A percentile compares a stretch with the other conserved stretches of the same genome.
Conservation (phyloP, 2,888 invertebrate genomes). For the Dromius quadrimaculatus region DNA sequence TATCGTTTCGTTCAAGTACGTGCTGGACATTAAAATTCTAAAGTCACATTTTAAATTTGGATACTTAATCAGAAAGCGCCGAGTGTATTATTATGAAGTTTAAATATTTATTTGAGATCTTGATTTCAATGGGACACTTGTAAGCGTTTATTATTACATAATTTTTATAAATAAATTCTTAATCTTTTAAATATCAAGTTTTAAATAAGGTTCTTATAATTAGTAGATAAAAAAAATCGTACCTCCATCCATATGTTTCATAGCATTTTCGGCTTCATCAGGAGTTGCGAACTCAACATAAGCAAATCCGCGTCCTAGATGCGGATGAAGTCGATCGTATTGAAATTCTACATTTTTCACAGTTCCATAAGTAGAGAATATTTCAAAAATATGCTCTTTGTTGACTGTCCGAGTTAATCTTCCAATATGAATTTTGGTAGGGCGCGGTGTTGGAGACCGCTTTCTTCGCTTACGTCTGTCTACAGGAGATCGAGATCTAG, state of each 20-base stretch:
- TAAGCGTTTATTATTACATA: no score
- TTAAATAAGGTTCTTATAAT: no score
- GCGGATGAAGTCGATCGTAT: slow-evolving; percentile 87
- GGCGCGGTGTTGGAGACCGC: slow-evolving; percentile 90
- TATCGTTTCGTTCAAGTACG: no score
- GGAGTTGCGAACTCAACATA: slow-evolving; percentile 95
- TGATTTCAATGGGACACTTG: no score
- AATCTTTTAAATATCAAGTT: no score
- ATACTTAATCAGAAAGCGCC: no score
- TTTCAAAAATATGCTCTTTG: slow-evolving; percentile 90
- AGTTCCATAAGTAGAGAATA: slow-evolving; percentile 88
- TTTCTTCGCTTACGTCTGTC: slow-evolving; percentile 80
- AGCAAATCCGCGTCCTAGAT: slow-evolving; percentile 91
- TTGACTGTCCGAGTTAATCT: slow-evolving; percentile 92
- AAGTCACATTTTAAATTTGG: no score
- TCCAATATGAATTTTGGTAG: slow-evolving; percentile 94
- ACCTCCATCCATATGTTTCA: slow-evolving; percentile 99
- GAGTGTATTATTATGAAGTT: no score
- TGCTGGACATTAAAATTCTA: no score
- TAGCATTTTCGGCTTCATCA: slow-evolving; percentile 97
- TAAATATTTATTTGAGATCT: no score
- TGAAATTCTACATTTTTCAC: slow-evolving; percentile 93
- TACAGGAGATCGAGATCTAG: slow-evolving; percentile 73
- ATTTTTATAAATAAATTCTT: no score
- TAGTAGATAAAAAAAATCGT: slow-evolving; percentile 58